These are phyloP conservation scores for Tinamus guttatus DNA, from an alignment of 2,113 vertebrate genomes.

Conservation along the genomic window DNA sequence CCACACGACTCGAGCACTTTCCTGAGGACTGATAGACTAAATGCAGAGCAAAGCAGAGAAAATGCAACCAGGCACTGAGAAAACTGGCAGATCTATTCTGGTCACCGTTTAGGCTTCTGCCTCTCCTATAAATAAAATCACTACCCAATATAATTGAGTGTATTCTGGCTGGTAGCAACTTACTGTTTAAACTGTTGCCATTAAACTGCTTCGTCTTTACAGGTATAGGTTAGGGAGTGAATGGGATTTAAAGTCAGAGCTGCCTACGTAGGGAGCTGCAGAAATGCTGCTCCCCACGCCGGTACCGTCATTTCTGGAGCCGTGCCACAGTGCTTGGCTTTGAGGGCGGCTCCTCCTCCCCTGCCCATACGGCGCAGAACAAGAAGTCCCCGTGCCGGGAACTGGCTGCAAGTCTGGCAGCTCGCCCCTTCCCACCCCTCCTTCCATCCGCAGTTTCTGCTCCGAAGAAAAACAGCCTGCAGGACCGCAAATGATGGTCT, in stretches of 20 bases:
- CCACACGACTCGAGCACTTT: background rate
- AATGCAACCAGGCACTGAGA: background rate
- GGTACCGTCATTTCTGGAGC: background rate
- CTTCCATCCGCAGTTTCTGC: background rate
- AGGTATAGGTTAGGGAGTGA: background rate
- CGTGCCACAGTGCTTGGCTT: constrained; percentile 41
- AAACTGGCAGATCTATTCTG: background rate
- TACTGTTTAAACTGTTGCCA: background rate
- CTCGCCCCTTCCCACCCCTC: background rate
- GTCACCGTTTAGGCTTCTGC: background rate
- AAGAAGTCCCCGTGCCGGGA: background rate
- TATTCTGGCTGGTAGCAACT: background rate
- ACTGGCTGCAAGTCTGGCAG: background rate
- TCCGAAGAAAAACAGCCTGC: background rate
- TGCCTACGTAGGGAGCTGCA: background rate
- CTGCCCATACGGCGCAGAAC: constrained; percentile 23
- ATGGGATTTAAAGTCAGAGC: background rate
- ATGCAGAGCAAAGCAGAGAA: fast-evolving
- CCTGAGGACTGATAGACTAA: background rate
- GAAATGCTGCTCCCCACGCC: background rate
- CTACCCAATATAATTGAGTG: background rate
- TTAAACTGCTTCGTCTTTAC: background rate
- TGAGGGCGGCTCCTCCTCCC: background rate
- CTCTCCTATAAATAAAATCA: background rate
- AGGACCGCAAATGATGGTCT: background rate